Evolutionary conservation across 1,140 invertebrate genomes (phyloP).

Genomic region (Chelonus insularis): DNA sequence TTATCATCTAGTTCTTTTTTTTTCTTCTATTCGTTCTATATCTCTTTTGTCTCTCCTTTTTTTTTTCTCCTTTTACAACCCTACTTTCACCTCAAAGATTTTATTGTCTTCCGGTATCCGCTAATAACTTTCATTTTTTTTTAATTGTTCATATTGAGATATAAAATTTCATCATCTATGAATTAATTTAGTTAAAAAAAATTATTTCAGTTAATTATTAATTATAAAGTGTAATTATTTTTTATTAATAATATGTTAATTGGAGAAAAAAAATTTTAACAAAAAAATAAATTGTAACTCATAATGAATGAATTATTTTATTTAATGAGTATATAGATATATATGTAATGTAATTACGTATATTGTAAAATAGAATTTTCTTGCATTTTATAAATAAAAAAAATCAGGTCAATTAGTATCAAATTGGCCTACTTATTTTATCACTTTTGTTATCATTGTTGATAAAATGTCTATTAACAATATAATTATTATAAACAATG

Average conservation of each 20-base stretch:
- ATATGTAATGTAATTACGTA: too few species aligned
- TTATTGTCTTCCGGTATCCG: too few species aligned
- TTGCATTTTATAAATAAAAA: conserved; percentile 13
- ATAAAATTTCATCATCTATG: not conserved
- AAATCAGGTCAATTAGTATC: conserved; percentile 58
- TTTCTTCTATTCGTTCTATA: not conserved
- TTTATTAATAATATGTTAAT: too few species aligned
- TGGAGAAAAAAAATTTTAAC: too few species aligned
- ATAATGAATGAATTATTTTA: too few species aligned
- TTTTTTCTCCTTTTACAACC: not conserved
- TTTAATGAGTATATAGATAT: too few species aligned
- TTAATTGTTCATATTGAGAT: not conserved
- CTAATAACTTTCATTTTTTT: not conserved
- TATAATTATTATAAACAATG: too few species aligned
- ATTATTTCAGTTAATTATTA: too few species aligned
- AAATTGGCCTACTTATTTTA: conserved; percentile 59
- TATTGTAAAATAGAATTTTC: not conserved
- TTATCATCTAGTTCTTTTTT: not conserved
- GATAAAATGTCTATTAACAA: conserved; percentile 56
- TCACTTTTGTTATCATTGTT: conserved; percentile 48
- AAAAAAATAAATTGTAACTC: too few species aligned
- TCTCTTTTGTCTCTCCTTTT: not conserved
- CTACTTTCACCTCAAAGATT: not conserved
- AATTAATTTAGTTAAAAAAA: too few species aligned
- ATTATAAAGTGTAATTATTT: too few species aligned